A percentile compares a stretch with the other conserved stretches of the same genome.
Evolutionary conservation across 1,140 invertebrate genomes (phyloP).

Genomic region (Epicauta chinensis): DNA sequence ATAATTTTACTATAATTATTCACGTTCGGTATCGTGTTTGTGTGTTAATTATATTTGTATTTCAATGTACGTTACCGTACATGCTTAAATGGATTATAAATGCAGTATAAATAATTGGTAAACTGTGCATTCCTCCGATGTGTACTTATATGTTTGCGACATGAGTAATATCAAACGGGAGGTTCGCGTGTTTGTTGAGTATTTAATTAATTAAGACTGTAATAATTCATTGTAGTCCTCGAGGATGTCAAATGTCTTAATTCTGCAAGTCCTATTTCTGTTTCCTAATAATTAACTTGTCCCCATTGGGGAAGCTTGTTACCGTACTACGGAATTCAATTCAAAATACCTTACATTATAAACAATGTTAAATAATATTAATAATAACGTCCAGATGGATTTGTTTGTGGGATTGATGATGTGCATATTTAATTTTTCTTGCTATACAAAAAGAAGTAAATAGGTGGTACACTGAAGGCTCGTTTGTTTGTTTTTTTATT

Average conservation of each 20-base stretch:
- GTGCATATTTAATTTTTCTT: too few relatives aligned
- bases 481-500: too few relatives aligned
- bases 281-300: conserved; percentile 34
- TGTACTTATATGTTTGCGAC: conserved; percentile 9
- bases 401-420: too few relatives aligned
- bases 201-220: conserved; percentile 37
- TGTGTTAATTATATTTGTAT: too few relatives aligned
- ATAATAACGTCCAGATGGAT: too few relatives aligned
- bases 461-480: too few relatives aligned
- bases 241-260: conserved; percentile 37
- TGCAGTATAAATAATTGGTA: conserved; percentile 10
- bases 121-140: background rate
- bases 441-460: too few relatives aligned
- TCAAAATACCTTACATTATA: conserved; percentile 1
- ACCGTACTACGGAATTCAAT: conserved; percentile 17
- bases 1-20: too few relatives aligned
- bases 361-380: background rate
- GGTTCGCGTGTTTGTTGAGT: conserved; percentile 23
- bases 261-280: conserved; percentile 30
- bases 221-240: conserved; percentile 37
- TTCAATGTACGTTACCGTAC: too few relatives aligned
- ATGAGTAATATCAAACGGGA: background rate
- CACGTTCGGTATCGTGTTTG: too few relatives aligned
- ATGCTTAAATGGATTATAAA: background rate
- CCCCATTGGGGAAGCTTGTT: conserved; percentile 16